A percentile compares a stretch with the other conserved stretches of the same genome.
phyloP scores from a whole-genome alignment of 2,888 invertebrate genomes.

The Digitonthophagus gazella region DNA sequence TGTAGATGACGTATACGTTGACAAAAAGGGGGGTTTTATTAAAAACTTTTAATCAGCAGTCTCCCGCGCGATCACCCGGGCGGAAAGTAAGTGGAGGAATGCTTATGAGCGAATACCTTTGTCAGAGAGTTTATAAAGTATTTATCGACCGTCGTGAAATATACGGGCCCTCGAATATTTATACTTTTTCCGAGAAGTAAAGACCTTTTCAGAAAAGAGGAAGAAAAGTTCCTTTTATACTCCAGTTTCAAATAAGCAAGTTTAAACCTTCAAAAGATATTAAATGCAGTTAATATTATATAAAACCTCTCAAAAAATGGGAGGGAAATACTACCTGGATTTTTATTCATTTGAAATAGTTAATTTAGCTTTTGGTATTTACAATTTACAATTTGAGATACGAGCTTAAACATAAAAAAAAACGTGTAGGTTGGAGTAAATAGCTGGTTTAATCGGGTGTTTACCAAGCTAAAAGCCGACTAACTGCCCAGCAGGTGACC shows the following conservation, averaged over 20 bases:
- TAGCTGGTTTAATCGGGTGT: slow-evolving; percentile 4
- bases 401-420: slow-evolving; percentile 32
- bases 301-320: background rate
- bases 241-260: background rate
- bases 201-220: background rate
- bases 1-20: slow-evolving; percentile 13
- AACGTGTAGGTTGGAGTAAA: slow-evolving; percentile 10
- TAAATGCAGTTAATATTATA: background rate
- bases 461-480: slow-evolving; percentile 11
- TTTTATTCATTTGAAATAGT: slow-evolving; percentile 25
- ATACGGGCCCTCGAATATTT: background rate
- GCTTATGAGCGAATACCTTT: background rate
- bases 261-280: background rate
- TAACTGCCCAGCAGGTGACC: slow-evolving; percentile 3
- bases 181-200: background rate
- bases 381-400: background rate
- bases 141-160: background rate
- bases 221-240: background rate
- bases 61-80: slow-evolving; percentile 2
- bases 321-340: slow-evolving; percentile 20
- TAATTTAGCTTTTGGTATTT: slow-evolving; percentile 26
- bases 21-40: slow-evolving; percentile 18
- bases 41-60: slow-evolving; percentile 26
- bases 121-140: background rate
- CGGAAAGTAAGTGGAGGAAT: background rate